Evolutionary conservation across 37 sponge, comb jelly and placozoan species (phyloP).

Genomic region (Halisarca cf. caerulea): DNA sequence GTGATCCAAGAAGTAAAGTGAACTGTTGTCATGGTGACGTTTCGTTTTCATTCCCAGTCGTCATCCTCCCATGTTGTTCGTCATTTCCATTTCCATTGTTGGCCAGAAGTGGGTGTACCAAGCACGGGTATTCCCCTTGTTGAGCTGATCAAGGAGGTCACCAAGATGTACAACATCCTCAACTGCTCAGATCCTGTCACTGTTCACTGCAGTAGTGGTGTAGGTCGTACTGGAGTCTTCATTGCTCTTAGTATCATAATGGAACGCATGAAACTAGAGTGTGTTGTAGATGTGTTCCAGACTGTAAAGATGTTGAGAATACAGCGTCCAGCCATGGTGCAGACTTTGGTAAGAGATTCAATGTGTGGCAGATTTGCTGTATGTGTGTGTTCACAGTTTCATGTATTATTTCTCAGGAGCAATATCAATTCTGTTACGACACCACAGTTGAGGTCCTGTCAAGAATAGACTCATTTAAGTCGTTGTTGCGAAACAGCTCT

Average conservation of each 20-base stretch:
- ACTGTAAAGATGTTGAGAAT: constrained; percentile 87
- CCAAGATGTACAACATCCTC: constrained; percentile 68
- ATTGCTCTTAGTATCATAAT: constrained; percentile 78
- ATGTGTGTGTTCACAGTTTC: background rate
- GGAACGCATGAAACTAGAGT: constrained; percentile 80
- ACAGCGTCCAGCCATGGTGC: constrained; percentile 96
- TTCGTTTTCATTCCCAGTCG: constrained; percentile 1
- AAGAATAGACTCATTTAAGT: constrained; percentile 9
- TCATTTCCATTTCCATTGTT: constrained; percentile 84
- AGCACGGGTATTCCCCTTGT: constrained; percentile 62
- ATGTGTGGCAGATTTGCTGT: background rate
- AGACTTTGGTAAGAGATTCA: constrained; percentile 80
- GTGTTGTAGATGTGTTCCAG: constrained; percentile 89
- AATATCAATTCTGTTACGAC: constrained; percentile 85
- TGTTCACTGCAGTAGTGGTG: constrained; percentile 92
- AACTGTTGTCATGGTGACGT: background rate
- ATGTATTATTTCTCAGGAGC: constrained; percentile 42
- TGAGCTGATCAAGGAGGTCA: constrained; percentile 79
- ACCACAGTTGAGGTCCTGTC: constrained; percentile 54
- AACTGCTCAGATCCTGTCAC: constrained; percentile 56
- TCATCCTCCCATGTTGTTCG: constrained; percentile 47
- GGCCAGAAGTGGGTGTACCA: constrained; percentile 86
- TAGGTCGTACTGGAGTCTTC: constrained; percentile 92
- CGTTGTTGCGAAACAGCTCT: constrained; percentile 8
- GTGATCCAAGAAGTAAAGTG: background rate